phyloP scores from a whole-genome alignment of 2,888 invertebrate species.

The Chalcis sispes region DNA sequence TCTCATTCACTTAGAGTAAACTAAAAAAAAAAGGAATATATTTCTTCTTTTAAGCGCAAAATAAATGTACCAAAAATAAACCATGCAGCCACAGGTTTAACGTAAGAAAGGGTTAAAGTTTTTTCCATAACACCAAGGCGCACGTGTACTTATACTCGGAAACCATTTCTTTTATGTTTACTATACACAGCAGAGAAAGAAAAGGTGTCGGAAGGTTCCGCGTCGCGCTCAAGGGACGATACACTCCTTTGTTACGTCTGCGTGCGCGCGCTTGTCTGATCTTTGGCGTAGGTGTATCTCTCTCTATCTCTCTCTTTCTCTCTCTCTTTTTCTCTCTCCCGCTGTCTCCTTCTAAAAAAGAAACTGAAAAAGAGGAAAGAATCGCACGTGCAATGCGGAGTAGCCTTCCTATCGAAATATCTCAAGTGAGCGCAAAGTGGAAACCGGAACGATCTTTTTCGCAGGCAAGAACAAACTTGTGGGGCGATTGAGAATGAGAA shows the following conservation, averaged over 20 bases:
- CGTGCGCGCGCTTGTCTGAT: slow-evolving; percentile 64
- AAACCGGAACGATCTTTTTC: slow-evolving; percentile 60
- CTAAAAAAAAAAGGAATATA: no score
- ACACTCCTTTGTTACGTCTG: slow-evolving; percentile 69
- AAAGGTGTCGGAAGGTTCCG: not conserved
- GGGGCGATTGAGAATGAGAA: not conserved
- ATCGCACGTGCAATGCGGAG: not conserved
- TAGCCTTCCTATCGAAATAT: slow-evolving; percentile 65
- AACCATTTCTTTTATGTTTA: not conserved
- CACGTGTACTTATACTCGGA: not conserved
- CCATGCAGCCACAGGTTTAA: no score
- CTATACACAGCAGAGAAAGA: not conserved
- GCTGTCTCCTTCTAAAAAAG: slow-evolving; percentile 10
- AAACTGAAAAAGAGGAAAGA: slow-evolving; percentile 8
- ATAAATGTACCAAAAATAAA: no score
- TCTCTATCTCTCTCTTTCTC: slow-evolving; percentile 58
- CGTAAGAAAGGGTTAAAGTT: no score
- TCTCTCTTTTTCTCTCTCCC: not conserved
- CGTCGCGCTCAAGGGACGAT: slow-evolving; percentile 14
- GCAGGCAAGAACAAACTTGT: slow-evolving; percentile 59
- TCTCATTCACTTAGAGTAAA: no score
- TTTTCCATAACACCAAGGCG: not conserved
- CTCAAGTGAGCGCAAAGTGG: slow-evolving; percentile 65
- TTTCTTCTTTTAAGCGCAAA: no score
- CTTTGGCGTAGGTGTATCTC: slow-evolving; percentile 64